Evolutionary conservation across 2,113 vertebrate species (phyloP).

Genomic region (Menura novaehollandiae): DNA sequence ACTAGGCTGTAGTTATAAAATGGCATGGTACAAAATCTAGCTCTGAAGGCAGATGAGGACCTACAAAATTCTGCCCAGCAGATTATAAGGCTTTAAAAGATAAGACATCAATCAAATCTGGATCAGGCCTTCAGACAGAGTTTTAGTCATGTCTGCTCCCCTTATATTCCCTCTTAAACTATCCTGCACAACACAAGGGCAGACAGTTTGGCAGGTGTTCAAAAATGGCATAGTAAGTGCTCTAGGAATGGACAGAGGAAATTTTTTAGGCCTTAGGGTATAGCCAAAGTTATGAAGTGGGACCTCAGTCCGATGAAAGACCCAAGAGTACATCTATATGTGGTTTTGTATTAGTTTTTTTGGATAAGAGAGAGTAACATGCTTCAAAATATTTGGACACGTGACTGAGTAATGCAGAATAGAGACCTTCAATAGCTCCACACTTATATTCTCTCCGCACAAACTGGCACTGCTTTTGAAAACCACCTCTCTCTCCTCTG

Average conservation of each 20-base stretch:
- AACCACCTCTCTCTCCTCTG: neutral
- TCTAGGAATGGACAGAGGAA: neutral
- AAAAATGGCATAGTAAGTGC: neutral
- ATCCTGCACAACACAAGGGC: neutral
- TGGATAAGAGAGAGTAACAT: neutral
- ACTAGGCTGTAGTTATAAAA: neutral
- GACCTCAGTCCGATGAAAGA: neutral
- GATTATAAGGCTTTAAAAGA: conserved; percentile 7
- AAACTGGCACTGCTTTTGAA: neutral
- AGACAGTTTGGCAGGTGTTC: neutral
- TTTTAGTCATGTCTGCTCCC: neutral
- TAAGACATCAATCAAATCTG: neutral
- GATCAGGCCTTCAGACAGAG: neutral
- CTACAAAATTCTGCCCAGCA: neutral
- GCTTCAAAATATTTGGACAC: neutral
- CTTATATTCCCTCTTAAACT: neutral
- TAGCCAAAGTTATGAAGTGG: neutral
- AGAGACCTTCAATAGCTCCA: neutral
- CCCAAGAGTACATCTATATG: neutral
- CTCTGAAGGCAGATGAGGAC: neutral
- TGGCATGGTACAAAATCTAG: neutral
- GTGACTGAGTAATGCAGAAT: neutral
- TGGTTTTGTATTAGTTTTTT: neutral
- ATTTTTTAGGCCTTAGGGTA: neutral
- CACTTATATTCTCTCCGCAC: neutral